These are phyloP conservation scores for Sebastes steindachneri DNA, from an alignment of 2,797 vertebrate genomes.

Conservation along the genomic window DNA sequence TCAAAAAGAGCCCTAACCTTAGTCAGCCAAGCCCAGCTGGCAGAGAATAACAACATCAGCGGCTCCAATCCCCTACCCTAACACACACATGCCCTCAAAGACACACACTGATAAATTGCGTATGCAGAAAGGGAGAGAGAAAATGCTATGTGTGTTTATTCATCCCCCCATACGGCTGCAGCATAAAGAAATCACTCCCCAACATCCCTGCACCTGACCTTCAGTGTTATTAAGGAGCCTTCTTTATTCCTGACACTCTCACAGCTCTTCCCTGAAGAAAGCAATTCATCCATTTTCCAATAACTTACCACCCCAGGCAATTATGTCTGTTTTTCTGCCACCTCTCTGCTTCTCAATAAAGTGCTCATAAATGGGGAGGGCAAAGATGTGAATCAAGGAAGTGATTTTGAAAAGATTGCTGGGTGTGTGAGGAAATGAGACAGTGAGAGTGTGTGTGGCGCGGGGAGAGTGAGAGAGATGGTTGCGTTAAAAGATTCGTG, in stretches of 20 bases:
- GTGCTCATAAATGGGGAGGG: conserved; percentile 78
- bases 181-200: conserved; percentile 44
- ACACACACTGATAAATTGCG: conserved; percentile 51
- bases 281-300: conserved; percentile 83
- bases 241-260: conserved; percentile 72
- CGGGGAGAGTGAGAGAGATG: conserved; percentile 28
- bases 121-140: conserved; percentile 42
- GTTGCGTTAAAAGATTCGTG: conserved; percentile 61
- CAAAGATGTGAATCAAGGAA: conserved; percentile 81
- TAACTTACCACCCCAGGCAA: conserved; percentile 80
- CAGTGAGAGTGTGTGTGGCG: conserved; percentile 22
- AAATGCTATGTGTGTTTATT: conserved; percentile 58
- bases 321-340: conserved; percentile 81
- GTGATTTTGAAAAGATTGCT: conserved; percentile 79
- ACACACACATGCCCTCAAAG: conserved; percentile 29
- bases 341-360: conserved; percentile 81
- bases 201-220: conserved; percentile 72
- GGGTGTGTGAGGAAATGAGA: conserved; percentile 79
- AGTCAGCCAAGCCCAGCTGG: conserved; percentile 32
- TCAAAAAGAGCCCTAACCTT: conserved; percentile 34
- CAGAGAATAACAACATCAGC: conserved; percentile 42
- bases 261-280: conserved; percentile 68
- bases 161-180: conserved; percentile 42
- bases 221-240: conserved; percentile 75
- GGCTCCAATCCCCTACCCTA: not conserved